Conservation (phyloP, 2,888 invertebrate genomes). For the Portevinia maculata region DNA sequence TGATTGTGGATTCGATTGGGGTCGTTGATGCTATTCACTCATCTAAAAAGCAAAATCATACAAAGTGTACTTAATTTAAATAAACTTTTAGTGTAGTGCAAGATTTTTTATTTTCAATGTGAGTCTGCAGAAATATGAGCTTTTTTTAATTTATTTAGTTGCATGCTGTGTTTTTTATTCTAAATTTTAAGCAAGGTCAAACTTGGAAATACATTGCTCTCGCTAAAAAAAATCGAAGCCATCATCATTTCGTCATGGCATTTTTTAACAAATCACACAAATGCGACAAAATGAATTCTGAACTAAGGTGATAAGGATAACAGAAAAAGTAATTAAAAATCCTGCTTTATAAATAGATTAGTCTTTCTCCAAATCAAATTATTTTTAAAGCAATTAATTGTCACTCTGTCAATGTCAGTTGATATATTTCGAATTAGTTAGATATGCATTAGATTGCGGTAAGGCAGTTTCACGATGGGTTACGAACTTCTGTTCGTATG, state of each 20-base stretch:
- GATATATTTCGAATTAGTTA: too few relatives aligned
- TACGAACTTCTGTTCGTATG: too few relatives aligned
- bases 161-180: too few relatives aligned
- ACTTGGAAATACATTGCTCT: too few relatives aligned
- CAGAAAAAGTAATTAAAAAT: background rate
- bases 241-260: conserved; percentile 24
- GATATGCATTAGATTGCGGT: too few relatives aligned
- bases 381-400: too few relatives aligned
- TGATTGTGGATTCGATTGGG: conserved; percentile 21
- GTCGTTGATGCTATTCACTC: conserved; percentile 52
- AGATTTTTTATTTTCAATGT: conserved; percentile 46
- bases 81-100: conserved; percentile 26
- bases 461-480: too few relatives aligned
- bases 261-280: conserved; percentile 14
- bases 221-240: too few relatives aligned
- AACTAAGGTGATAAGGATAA: conserved; percentile 28
- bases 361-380: too few relatives aligned
- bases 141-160: background rate
- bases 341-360: conserved; percentile 27
- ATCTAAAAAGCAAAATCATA: conserved; percentile 24
- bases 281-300: conserved; percentile 12
- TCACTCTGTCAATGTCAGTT: too few relatives aligned
- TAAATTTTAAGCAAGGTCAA: too few relatives aligned
- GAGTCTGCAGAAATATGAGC: conserved; percentile 5
- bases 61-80: conserved; percentile 29